Conservation (phyloP, 2,888 invertebrate species). For the Cryptocephalus moraei region DNA sequence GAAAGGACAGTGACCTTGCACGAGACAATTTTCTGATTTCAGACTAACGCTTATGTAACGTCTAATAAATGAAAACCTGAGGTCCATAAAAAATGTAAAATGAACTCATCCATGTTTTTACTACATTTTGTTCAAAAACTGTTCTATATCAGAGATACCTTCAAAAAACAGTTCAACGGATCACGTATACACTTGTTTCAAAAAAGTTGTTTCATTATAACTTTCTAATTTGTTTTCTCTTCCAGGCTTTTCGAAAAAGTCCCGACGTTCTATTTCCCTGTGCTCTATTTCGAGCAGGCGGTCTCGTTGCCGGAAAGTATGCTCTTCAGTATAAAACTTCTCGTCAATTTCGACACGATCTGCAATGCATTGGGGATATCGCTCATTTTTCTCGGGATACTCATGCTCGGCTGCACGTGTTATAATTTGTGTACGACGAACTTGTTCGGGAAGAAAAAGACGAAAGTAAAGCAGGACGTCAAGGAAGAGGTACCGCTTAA, state of each 20-base stretch:
- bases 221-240: conserved; percentile 4
- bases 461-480: neutral
- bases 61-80: no score
- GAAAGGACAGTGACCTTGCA: no score
- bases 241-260: conserved; percentile 55
- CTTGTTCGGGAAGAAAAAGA: conserved; percentile 9
- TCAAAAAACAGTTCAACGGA: no score
- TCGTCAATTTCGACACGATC: conserved; percentile 41
- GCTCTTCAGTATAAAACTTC: conserved; percentile 42
- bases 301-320: conserved; percentile 50
- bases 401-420: conserved; percentile 11
- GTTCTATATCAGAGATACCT: no score
- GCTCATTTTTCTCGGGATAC: conserved; percentile 11
- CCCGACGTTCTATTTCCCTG: conserved; percentile 60
- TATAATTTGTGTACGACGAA: conserved; percentile 17
- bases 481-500: conserved; percentile 18
- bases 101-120: no score
- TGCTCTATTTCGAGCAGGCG: conserved; percentile 69
- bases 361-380: conserved; percentile 19
- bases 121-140: no score
- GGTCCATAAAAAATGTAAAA: no score
- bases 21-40: no score
- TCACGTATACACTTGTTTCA: no score
- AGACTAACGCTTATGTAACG: no score
- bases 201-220: neutral